Evolutionary conservation across 2,113 vertebrate genomes (phyloP).

Genomic region (Cavia aperea): DNA sequence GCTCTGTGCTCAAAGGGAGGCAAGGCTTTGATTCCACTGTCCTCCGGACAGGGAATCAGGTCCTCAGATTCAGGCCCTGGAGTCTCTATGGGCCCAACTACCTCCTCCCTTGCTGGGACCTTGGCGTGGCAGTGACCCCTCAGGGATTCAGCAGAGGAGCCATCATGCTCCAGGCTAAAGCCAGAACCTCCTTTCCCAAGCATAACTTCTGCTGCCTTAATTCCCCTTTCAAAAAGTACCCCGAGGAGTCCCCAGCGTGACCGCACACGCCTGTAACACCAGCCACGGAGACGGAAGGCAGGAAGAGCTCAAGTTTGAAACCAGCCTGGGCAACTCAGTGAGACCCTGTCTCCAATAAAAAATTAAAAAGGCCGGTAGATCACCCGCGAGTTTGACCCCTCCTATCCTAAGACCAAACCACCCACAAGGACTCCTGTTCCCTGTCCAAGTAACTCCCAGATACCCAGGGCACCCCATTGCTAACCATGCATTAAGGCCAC

Average conservation of each 20-base stretch:
- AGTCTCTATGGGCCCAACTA: neutral
- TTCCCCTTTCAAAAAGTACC: neutral
- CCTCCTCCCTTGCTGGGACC: neutral
- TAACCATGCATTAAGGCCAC: neutral
- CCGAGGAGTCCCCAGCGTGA: neutral
- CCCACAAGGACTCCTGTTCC: neutral
- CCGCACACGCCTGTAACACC: too few species aligned
- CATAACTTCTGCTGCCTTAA: neutral
- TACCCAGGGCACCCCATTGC: neutral
- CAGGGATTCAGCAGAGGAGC: neutral
- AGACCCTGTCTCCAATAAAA: neutral
- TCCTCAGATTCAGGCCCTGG: neutral
- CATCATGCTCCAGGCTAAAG: fast-evolving
- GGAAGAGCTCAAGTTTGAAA: neutral
- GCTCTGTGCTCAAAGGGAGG: neutral
- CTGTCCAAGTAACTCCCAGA: neutral
- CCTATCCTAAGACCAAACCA: neutral
- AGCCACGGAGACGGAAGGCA: neutral
- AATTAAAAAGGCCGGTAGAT: neutral
- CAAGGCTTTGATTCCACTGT: neutral
- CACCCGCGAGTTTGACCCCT: neutral
- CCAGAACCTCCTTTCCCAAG: neutral
- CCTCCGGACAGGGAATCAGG: neutral
- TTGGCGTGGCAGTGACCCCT: neutral
- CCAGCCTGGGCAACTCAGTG: neutral